These are phyloP conservation scores for Acrobeloides nanus DNA, from an alignment of 2,888 invertebrate genomes.

Conservation along the genomic window DNA sequence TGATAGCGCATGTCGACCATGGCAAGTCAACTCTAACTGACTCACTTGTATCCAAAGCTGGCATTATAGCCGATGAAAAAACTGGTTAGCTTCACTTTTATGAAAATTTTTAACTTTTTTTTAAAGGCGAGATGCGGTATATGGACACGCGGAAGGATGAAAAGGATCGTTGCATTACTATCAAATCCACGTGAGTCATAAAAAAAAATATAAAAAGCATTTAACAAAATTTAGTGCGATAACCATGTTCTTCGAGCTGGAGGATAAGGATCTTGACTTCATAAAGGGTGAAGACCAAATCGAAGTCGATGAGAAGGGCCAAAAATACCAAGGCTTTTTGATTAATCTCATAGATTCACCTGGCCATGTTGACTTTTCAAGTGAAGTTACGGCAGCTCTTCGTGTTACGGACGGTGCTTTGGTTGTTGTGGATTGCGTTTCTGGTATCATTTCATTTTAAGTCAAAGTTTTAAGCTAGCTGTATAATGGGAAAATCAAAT, in stretches of 20 bases:
- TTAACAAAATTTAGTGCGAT: slow-evolving; percentile 70
- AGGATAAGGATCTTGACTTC: slow-evolving; percentile 85
- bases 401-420: slow-evolving; percentile 99
- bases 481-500: no score
- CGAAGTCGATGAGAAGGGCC: slow-evolving; percentile 62
- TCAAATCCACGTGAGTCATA: slow-evolving; percentile 88
- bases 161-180: slow-evolving; percentile 99
- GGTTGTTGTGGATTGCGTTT: slow-evolving; percentile 98
- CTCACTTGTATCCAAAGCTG: slow-evolving; percentile 97
- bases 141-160: slow-evolving; percentile 99
- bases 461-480: no score
- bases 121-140: slow-evolving; percentile 94
- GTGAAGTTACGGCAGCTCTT: slow-evolving; percentile 91
- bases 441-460: slow-evolving; percentile 66
- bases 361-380: slow-evolving; percentile 98
- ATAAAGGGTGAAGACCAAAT: slow-evolving; percentile 63
- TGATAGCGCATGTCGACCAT: slow-evolving; percentile 99
- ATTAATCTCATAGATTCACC: slow-evolving; percentile 99
- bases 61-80: slow-evolving; percentile 96
- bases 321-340: slow-evolving; percentile 82
- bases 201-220: background rate
- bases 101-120: no score
- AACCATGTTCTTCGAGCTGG: slow-evolving; percentile 96
- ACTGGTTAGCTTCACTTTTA: no score
- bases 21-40: slow-evolving; percentile 89